Evolutionary conservation across 2,888 invertebrate species (phyloP), one percentile per base, ranked within the genome.

Genomic region (Andrena camellia): DNA sequence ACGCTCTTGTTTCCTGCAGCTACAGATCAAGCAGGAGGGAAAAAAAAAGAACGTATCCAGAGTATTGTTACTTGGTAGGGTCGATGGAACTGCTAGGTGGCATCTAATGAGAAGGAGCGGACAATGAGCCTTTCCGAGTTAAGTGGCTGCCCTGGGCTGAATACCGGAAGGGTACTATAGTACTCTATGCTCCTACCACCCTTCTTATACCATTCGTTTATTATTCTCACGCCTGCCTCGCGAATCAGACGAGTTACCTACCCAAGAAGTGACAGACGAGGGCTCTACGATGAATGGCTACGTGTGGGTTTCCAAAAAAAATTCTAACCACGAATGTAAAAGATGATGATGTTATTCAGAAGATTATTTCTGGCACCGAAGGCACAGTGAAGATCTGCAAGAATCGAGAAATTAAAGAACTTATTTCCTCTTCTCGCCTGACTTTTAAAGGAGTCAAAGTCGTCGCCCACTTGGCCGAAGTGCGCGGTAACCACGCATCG

Each of bases 81-180:
- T 81, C 74, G 86, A 80, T 81, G 86, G 81, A 83, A 83, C 86
- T 86, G 86, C 86, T 86, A 86, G 86, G 86, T 86, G 86, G 84
- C 77, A 86, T 86, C 86, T 86, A 86, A 86, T 86, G 86, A 86
- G 86, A 84, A 86, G 83, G 79, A 86, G 75, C 86, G 86, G 73
- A 85, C 84, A 84, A 85, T 86, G 86, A 86, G 86, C 79, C 81
- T 86, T 86, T 84, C 84, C 77, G 79, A 77, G 77, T 84, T 86
- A 86, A 86, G 86, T 84, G 57, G 57, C 57, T 3, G 81, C 83
- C 84, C 54, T 81, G 67, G 86, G 86, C 86, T 84, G 86, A 84
- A 86, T 78, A 78, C 77, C 77, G 67, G 72, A 84, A 86, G 86
- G 81, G 85, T 57, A 26, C 23, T 42, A 42, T 10, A 23, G 85